These are phyloP conservation scores for Bradysia coprophila DNA, from an alignment of 1,140 invertebrate genomes.

Conservation along the genomic window DNA sequence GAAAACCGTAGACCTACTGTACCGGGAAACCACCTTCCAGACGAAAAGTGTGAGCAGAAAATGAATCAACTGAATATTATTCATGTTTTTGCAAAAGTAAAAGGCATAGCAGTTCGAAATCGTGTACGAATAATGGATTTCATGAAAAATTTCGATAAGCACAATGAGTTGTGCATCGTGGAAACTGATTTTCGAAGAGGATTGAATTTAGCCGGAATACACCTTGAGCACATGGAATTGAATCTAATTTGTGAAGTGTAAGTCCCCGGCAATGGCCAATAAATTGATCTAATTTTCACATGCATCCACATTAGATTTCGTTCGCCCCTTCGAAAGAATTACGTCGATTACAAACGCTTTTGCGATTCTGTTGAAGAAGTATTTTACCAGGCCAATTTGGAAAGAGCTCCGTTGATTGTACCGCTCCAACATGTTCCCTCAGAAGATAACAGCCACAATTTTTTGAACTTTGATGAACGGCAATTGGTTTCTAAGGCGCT, in stretches of 20 bases:
- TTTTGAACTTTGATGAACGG: conserved; percentile 49
- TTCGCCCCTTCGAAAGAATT: conserved; percentile 29
- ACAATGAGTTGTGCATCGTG: conserved; percentile 34
- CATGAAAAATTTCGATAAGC: conserved; percentile 36
- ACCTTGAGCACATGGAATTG: conserved; percentile 25
- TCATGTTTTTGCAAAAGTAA: conserved; percentile 46
- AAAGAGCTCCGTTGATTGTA: conserved; percentile 38
- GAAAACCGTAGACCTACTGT: no score
- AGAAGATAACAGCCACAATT: conserved; percentile 33
- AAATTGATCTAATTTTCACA: conserved; percentile 2
- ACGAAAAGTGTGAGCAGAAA: no score
- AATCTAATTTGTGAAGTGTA: conserved; percentile 12
- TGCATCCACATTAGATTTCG: conserved; percentile 29
- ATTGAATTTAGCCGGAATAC: conserved; percentile 34
- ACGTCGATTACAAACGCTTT: conserved; percentile 43
- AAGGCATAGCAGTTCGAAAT: conserved; percentile 42
- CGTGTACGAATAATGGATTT: conserved; percentile 41
- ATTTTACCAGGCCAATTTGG: conserved; percentile 35
- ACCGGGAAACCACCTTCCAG: no score
- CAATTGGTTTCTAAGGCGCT: conserved; percentile 33
- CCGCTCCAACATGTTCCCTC: conserved; percentile 42
- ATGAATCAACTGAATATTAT: conserved; percentile 47
- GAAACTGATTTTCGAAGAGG: conserved; percentile 41
- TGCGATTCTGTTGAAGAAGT: conserved; percentile 39
- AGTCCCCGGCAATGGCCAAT: conserved; percentile 4